phyloP scores from a whole-genome alignment of 2,888 invertebrate genomes.

The Cistogaster globosa region DNA sequence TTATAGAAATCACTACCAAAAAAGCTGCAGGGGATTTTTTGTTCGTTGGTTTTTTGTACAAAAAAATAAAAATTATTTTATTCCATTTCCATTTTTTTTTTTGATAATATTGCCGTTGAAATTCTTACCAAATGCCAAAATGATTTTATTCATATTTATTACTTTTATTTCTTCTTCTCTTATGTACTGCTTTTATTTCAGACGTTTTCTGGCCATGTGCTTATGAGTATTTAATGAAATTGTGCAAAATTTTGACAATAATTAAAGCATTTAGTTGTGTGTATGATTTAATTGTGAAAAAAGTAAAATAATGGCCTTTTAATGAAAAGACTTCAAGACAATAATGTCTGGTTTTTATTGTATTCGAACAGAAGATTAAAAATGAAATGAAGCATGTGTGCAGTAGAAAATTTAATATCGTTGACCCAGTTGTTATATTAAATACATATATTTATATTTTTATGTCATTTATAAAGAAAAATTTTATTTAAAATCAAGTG shows the following conservation, averaged over 20 bases:
- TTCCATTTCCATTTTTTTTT: conserved; percentile 54
- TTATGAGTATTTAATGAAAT: conserved; percentile 45
- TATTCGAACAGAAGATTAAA: conserved; percentile 21
- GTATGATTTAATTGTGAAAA: conserved; percentile 45
- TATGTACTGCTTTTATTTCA: not conserved
- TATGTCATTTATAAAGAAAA: not conserved
- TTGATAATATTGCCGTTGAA: conserved; percentile 43
- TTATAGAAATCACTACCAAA: conserved; percentile 19
- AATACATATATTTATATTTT: not conserved
- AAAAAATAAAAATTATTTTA: conserved; percentile 39
- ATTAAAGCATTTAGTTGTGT: conserved; percentile 32
- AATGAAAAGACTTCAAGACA: conserved; percentile 31
- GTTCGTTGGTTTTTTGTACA: conserved; percentile 10
- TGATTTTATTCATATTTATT: conserved; percentile 50
- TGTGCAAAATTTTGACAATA: conserved; percentile 35
- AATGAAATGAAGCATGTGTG: conserved; percentile 8
- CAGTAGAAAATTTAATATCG: not conserved
- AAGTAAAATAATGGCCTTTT: conserved; percentile 39
- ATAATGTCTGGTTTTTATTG: conserved; percentile 35
- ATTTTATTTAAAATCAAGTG: not conserved
- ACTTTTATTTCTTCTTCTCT: not conserved
- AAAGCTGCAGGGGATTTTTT: conserved; percentile 28
- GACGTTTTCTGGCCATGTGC: conserved; percentile 37
- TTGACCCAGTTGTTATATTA: conserved; percentile 9
- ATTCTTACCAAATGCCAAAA: conserved; percentile 45